Evolutionary conservation across 1,140 invertebrate genomes (phyloP), one percentile per base, ranked within the genome.

Genomic region (Drosophila baimaii): DNA sequence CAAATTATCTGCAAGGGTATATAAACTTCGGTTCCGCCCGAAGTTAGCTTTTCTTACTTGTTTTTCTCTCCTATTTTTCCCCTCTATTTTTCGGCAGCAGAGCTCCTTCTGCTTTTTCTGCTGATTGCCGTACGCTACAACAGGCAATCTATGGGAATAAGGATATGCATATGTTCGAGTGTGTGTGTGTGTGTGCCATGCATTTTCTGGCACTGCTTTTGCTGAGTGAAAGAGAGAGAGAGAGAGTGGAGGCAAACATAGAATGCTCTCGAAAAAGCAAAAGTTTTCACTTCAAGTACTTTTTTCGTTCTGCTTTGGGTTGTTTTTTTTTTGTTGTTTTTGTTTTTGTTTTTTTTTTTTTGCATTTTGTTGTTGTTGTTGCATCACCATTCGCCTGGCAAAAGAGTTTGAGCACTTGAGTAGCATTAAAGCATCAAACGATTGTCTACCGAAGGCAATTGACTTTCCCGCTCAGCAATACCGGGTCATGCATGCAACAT

Each of bases 331-430:
- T 9, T 57, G 43, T 56, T 49, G 39, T 71, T 63, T 33, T 54
- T 41, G 59, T 59, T 31, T 54, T 46, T 49, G 27, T 49, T n/a
- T 65, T 39, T 65, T 52, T 79, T 51, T 35, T 57, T 33, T 56
- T 61, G 43, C n/a, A n/a, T n/a, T n/a, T 33, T 52, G 46, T 41
- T 77, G 37, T 35, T 63, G 62, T 27, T 55, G 25, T 31, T 64
- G 79, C 35, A 73, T 81, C 66, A 78, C 58, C 78, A 62, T 62
- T 80, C 39, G 77, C 72, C 79, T 56, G 55, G 73, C 79, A 82
- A 82, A 78, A 76, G 80, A 72, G 69, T 72, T 83, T 83, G 76
- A 79, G 75, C 80, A 79, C 80, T 83, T 83, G 80, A 83, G 80
- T 79, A 79, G 80, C 80, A 83, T 83, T 83, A 83, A 83, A 83